Conservation (phyloP, 1,140 invertebrate genomes). For the Ridgeia piscesae region DNA sequence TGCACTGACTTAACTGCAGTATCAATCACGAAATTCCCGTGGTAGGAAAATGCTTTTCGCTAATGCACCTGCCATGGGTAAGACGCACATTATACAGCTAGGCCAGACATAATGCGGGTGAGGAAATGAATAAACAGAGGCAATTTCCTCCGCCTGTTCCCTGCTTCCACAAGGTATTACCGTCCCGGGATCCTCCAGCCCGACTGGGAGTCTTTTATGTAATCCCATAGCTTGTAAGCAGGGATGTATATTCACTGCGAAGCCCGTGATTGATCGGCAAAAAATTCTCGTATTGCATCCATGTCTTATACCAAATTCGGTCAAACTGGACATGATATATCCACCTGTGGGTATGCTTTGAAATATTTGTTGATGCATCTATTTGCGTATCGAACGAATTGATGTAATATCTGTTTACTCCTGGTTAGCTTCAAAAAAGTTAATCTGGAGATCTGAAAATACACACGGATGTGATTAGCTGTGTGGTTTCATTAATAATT, state of each 20-base stretch:
- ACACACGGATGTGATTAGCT: neutral
- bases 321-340: too few relatives aligned
- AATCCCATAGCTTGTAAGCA: neutral
- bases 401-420: neutral
- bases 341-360: neutral
- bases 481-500: neutral
- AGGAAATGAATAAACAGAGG: neutral
- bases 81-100: neutral
- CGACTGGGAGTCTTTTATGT: neutral
- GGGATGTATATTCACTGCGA: neutral
- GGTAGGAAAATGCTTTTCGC: neutral
- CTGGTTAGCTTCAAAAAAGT: neutral
- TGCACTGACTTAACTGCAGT: neutral
- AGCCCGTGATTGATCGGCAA: neutral
- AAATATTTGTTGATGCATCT: neutral
- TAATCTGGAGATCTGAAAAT: neutral
- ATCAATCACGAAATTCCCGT: neutral
- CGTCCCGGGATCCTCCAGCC: neutral
- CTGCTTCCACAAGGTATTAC: neutral
- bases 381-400: neutral
- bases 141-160: neutral
- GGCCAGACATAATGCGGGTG: neutral
- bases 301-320: too few relatives aligned
- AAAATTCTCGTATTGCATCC: neutral
- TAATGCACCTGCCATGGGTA: neutral